Conservation (phyloP, 2,113 vertebrate species). For the Arenaria interpres region DNA sequence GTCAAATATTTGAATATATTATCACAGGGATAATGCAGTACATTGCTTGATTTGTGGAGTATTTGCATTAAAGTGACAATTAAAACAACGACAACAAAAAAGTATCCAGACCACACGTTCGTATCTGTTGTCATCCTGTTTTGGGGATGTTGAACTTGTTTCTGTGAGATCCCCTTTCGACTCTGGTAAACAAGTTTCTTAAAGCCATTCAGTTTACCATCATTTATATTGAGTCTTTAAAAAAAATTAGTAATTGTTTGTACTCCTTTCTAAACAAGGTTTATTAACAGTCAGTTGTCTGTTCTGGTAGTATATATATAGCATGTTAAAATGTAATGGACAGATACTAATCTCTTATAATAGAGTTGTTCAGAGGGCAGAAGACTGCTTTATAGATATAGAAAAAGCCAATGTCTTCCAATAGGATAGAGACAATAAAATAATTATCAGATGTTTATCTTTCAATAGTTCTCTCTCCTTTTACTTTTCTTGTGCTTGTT, state of each 20-base stretch:
- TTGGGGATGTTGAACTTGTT: background rate
- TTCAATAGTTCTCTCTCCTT: background rate
- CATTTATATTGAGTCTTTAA: background rate
- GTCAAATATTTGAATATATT: slow-evolving; percentile 82
- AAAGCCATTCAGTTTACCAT: background rate
- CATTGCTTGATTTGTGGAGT: slow-evolving; percentile 68
- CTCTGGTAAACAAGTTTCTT: slow-evolving; percentile 26
- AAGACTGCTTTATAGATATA: background rate
- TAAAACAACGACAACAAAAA: slow-evolving; percentile 1
- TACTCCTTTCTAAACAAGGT: background rate
- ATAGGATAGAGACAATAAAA: background rate
- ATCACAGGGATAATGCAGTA: slow-evolving; percentile 67
- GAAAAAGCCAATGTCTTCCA: background rate
- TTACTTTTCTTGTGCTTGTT: background rate
- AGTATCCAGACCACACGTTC: slow-evolving; percentile 23
- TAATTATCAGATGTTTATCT: background rate
- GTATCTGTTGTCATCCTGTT: slow-evolving; percentile 36
- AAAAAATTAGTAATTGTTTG: background rate
- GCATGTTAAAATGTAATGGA: background rate
- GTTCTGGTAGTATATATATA: background rate
- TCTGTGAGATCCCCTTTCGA: slow-evolving; percentile 11
- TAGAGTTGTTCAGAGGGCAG: background rate
- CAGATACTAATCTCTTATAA: background rate
- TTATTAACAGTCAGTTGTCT: background rate
- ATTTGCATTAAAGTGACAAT: slow-evolving; percentile 73